Evolutionary conservation across 37 sponge, comb jelly and placozoan species (phyloP), one percentile per base, ranked within the genome.

Genomic region (Halisarca cf. caerulea): DNA sequence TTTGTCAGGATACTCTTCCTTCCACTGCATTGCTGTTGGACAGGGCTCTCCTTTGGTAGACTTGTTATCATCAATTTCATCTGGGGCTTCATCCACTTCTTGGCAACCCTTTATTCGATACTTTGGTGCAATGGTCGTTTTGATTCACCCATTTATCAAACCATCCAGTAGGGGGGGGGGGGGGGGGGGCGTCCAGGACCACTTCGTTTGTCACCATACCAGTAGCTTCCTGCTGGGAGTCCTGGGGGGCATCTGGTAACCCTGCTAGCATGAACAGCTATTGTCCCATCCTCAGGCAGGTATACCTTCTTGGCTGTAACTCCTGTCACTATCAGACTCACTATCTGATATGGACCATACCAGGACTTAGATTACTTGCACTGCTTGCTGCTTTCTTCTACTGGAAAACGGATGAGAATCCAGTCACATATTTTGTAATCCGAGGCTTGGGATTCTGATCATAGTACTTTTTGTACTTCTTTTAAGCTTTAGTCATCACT

Each of bases 301-400:
- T 83, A 83, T 0, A 83, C 83, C 21, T 83, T 83, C 18, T 3
- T 64, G 2, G 25, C 71, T 2, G 68, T 83, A 9, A 70, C 54
- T 1, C 70, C 44, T 33, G 39, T 35, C 4, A 28, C 44, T 32
- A 18, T 21, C 51, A 30, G 1, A 33, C n/a, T 11, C 15, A 77
- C 25, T 28, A 83, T 70, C 40, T 43, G 43, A 37, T 66, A 83
- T 4, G 64, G 83, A 6, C 83, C 70, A 68, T 83, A 39, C 83
- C 83, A 83, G 41, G 70, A 47, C 43, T n/a, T 36, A 34, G 83
- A 83, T 5, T 73, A 34, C 68, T 83, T 83, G 8, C 87, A n/a
- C 23, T 39, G 41, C 18, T 38, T 23, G 40, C 83, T 40, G 35
- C 72, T 71, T 33, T 83, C 83, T 38, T 83, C 83, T 3, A 1